Percentiles rank a stretch among this genome's conserved stretches.
Conservation (phyloP, 1,140 invertebrate genomes). For the Drosophila lacertosa region DNA sequence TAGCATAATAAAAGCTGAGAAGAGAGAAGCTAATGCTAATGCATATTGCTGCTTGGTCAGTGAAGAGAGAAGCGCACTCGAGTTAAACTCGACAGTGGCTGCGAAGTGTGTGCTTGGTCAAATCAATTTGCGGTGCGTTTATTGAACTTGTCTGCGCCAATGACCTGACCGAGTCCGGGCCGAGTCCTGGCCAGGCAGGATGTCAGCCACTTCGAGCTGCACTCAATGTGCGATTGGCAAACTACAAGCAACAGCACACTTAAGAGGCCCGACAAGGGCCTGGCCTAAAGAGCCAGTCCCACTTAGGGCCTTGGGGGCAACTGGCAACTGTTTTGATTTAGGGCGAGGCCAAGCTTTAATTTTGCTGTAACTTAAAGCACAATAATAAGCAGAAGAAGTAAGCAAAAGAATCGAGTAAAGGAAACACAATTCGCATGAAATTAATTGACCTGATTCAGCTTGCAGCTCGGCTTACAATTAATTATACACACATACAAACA, state of each 20-base stretch:
- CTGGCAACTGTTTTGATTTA: slow-evolving; percentile 49
- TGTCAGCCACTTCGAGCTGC: slow-evolving; percentile 52
- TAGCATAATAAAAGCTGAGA: background rate
- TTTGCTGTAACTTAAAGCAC: slow-evolving; percentile 21
- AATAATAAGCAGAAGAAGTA: slow-evolving; percentile 9
- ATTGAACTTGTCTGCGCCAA: slow-evolving; percentile 66
- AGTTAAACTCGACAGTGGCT: slow-evolving; percentile 25
- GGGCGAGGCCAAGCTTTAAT: slow-evolving; percentile 23
- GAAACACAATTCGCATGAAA: slow-evolving; percentile 56
- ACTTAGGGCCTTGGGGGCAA: slow-evolving; percentile 8
- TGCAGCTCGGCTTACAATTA: slow-evolving; percentile 79
- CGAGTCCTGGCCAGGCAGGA: slow-evolving; percentile 17
- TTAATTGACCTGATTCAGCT: slow-evolving; percentile 82
- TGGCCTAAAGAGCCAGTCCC: background rate
- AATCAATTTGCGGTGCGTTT: slow-evolving; percentile 77
- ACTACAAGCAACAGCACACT: slow-evolving; percentile 32
- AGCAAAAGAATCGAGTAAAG: background rate
- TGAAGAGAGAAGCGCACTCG: slow-evolving; percentile 15
- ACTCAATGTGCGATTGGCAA: slow-evolving; percentile 61
- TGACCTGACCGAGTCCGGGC: slow-evolving; percentile 11
- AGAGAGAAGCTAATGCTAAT: slow-evolving; percentile 12
- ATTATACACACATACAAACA: slow-evolving; percentile 49
- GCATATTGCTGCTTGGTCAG: slow-evolving; percentile 18
- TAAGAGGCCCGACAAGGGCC: background rate
- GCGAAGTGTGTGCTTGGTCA: slow-evolving; percentile 61